Conservation (phyloP, 2,888 invertebrate genomes). For the Agrotis puta region DNA sequence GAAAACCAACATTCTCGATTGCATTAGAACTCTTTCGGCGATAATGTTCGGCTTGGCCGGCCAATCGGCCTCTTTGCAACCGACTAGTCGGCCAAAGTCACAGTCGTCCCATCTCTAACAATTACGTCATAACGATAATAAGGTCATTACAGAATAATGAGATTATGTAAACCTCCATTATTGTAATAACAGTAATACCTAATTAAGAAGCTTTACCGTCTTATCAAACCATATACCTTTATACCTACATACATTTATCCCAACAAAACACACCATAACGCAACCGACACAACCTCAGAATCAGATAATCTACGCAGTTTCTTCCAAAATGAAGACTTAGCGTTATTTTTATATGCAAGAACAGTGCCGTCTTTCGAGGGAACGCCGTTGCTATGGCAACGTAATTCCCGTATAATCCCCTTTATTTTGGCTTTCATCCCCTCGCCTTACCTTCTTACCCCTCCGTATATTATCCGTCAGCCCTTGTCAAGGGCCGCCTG, state of each 20-base stretch:
- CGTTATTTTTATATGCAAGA: slow-evolving; percentile 81
- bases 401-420: slow-evolving; percentile 86
- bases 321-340: slow-evolving; percentile 41
- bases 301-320: slow-evolving; percentile 22
- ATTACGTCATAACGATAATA: too few species aligned
- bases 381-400: slow-evolving; percentile 80
- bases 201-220: neutral
- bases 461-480: slow-evolving; percentile 73
- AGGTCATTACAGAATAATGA: too few species aligned
- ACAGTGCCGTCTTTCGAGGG: slow-evolving; percentile 67
- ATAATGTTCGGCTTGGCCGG: too few species aligned
- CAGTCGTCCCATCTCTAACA: too few species aligned
- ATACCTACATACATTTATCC: neutral
- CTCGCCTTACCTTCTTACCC: slow-evolving; percentile 70
- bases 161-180: too few species aligned
- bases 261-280: neutral
- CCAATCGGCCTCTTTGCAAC: too few species aligned
- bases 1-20: too few species aligned
- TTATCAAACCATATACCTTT: too few species aligned
- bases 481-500: slow-evolving; percentile 64
- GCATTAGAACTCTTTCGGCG: too few species aligned
- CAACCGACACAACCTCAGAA: slow-evolving; percentile 1
- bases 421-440: slow-evolving; percentile 85
- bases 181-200: neutral
- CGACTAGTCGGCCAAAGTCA: too few species aligned